These are phyloP conservation scores for Nibea albiflora DNA, from an alignment of 2,113 vertebrate species.

Conservation along the genomic window DNA sequence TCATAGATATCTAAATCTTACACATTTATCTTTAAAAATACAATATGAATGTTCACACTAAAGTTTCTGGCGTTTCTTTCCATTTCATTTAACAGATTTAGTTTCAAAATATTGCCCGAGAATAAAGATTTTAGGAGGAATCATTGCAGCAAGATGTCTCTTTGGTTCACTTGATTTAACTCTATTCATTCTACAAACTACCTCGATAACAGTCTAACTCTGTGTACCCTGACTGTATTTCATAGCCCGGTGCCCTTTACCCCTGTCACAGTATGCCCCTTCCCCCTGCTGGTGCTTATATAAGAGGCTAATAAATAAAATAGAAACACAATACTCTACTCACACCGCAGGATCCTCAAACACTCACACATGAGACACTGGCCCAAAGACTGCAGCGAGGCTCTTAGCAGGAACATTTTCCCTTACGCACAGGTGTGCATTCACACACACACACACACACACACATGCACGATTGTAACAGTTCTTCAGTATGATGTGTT, in stretches of 20 bases:
- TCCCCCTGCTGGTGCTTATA: conserved; percentile 75
- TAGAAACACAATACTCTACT: conserved; percentile 78
- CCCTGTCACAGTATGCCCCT: conserved; percentile 56
- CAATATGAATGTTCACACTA: background rate
- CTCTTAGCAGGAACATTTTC: conserved; percentile 58
- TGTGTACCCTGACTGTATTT: conserved; percentile 55
- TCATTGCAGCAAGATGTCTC: background rate
- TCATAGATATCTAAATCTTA: too few species aligned
- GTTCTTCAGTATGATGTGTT: conserved; percentile 37
- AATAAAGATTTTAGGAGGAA: background rate
- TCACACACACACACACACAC: conserved; percentile 15
- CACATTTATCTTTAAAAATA: background rate
- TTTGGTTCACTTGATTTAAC: background rate
- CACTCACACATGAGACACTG: conserved; percentile 64
- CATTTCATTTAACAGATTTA: background rate
- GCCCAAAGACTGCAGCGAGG: conserved; percentile 41
- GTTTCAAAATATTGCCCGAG: background rate
- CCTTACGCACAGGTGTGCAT: conserved; percentile 52
- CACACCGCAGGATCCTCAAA: conserved; percentile 63
- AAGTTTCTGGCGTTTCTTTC: background rate
- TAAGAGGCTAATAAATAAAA: conserved; percentile 80
- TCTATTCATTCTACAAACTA: background rate
- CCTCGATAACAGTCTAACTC: conserved; percentile 5
- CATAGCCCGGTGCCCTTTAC: conserved; percentile 64
- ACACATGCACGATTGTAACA: conserved; percentile 17